Evolutionary conservation across 2,888 invertebrate genomes (phyloP).

Genomic region (Tetanocera ferruginea): DNA sequence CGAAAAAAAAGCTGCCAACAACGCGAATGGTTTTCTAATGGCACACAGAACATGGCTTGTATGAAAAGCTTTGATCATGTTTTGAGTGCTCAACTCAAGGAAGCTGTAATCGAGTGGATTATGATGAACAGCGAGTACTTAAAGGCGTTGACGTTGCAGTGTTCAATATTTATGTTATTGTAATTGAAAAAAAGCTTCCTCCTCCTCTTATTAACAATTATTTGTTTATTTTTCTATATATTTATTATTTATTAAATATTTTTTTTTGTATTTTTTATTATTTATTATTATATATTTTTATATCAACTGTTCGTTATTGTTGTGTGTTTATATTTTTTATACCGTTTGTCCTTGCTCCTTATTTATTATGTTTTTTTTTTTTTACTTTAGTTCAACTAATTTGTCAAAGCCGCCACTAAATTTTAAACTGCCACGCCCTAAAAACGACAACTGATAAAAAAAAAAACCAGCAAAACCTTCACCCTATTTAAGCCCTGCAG

Average conservation of each 20-base stretch:
- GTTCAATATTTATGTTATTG: conserved; percentile 11
- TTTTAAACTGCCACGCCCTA: no score
- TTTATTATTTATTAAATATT: conserved; percentile 20
- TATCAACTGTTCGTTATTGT: not conserved
- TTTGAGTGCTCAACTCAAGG: not conserved
- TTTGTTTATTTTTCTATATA: conserved; percentile 42
- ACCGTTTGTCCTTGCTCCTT: not conserved
- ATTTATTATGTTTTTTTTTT: not conserved
- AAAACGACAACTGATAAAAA: no score
- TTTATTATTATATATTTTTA: conserved; percentile 5
- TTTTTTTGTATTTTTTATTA: not conserved
- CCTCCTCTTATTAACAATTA: not conserved
- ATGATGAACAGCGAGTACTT: not conserved
- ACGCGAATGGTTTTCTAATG: no score
- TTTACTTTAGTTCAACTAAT: not conserved
- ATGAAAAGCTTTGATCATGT: not conserved
- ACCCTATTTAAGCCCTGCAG: not conserved
- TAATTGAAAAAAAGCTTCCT: not conserved
- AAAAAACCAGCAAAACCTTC: not conserved
- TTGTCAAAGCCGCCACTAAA: no score
- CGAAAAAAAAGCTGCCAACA: no score
- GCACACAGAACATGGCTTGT: no score
- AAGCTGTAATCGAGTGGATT: not conserved
- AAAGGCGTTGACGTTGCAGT: not conserved
- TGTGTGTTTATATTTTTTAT: conserved; percentile 18